Conservation (phyloP, 1,140 invertebrate species). For the Drosophila repleta region DNA sequence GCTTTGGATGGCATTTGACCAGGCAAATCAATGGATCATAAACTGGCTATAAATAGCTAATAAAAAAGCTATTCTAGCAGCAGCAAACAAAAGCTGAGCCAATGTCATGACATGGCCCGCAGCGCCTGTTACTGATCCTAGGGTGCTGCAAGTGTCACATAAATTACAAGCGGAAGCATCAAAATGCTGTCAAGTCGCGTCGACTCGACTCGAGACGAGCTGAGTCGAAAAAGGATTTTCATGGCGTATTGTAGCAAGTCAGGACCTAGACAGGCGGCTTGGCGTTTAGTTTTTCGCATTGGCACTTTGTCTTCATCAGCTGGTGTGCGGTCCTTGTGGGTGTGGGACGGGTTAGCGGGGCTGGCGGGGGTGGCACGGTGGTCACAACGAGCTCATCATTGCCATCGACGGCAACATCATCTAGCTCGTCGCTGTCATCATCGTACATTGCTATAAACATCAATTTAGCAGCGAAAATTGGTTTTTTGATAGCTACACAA, state of each 20-base stretch:
- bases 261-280: constrained; percentile 47
- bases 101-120: constrained; percentile 43
- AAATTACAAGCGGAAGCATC: constrained; percentile 81
- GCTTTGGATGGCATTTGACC: constrained; percentile 62
- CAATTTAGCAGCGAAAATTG: constrained; percentile 81
- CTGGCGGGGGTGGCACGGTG: constrained; percentile 12
- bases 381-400: constrained; percentile 77
- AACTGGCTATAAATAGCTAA: constrained; percentile 54
- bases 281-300: constrained; percentile 75
- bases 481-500: constrained; percentile 74
- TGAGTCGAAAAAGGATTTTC: constrained; percentile 65
- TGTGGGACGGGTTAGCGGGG: background rate
- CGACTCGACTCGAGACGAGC: constrained; percentile 37
- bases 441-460: constrained; percentile 79
- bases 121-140: constrained; percentile 60
- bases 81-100: background rate
- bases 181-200: constrained; percentile 70
- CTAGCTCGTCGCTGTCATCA: constrained; percentile 59
- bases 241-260: constrained; percentile 51
- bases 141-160: constrained; percentile 78
- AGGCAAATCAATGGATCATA: constrained; percentile 59
- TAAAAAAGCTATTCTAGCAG: constrained; percentile 42
- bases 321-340: background rate
- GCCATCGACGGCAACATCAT: constrained; percentile 54
- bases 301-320: constrained; percentile 77